Percentiles rank a stretch among this genome's conserved stretches.
Evolutionary conservation across 2,113 vertebrate species (phyloP).

Genomic region (Ia io): DNA sequence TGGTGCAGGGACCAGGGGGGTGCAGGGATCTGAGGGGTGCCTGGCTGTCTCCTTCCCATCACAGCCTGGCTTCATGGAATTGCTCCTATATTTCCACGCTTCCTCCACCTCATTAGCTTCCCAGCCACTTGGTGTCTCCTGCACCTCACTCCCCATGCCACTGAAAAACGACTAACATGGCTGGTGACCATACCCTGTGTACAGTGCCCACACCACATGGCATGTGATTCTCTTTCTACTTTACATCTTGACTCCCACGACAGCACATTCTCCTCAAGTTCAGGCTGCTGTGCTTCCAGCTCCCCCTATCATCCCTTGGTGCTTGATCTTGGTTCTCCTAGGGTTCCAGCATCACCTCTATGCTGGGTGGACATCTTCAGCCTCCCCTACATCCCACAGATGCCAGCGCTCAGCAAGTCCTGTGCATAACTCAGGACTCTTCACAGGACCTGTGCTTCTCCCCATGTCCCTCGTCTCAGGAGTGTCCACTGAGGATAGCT

Average conservation of each 20-base stretch:
- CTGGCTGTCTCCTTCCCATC: background rate
- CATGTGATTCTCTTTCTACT: background rate
- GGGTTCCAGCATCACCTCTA: background rate
- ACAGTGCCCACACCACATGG: background rate
- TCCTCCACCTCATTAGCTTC: too few species aligned
- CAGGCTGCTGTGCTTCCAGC: background rate
- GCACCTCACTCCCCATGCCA: background rate
- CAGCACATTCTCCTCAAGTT: background rate
- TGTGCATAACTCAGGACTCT: background rate
- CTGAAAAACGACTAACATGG: background rate
- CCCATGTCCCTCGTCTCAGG: background rate
- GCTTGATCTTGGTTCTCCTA: background rate
- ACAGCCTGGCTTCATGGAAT: background rate
- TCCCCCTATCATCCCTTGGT: background rate
- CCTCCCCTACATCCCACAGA: background rate
- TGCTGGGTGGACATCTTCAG: rapidly evolving
- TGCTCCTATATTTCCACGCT: rapidly evolving
- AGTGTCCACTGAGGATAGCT: background rate
- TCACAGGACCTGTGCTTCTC: background rate
- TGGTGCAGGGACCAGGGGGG: background rate
- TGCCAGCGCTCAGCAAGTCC: rapidly evolving
- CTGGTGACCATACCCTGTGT: background rate
- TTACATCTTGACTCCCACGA: background rate
- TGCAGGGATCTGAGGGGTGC: rapidly evolving
- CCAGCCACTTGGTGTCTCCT: background rate